Evolutionary conservation across 2,888 invertebrate genomes (phyloP).

Genomic region (Salpingus planirostris): DNA sequence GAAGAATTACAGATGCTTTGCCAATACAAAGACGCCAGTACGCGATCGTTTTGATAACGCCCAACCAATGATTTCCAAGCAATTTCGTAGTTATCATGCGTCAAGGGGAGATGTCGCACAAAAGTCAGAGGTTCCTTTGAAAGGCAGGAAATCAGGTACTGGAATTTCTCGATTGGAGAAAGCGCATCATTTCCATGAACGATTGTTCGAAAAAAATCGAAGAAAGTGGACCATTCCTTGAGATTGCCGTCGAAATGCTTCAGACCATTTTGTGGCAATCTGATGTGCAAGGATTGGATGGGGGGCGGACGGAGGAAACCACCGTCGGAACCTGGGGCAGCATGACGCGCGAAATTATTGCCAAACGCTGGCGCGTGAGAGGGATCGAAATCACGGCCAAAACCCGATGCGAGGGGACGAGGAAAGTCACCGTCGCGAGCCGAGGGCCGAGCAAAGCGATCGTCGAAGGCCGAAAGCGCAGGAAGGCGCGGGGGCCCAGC

Average conservation of each 20-base stretch:
- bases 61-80: background rate
- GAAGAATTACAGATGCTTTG: background rate
- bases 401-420: no score
- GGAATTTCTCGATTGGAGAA: background rate
- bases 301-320: no score
- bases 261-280: background rate
- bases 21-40: constrained; percentile 1
- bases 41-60: constrained; percentile 1
- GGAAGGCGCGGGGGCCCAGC: no score
- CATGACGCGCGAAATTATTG: no score
- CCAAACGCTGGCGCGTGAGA: no score
- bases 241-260: background rate
- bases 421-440: no score
- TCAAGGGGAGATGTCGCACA: constrained; percentile 1
- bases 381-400: no score
- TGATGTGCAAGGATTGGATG: no score
- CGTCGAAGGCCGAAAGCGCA: no score
- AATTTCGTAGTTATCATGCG: constrained; percentile 1
- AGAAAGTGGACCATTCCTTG: constrained; percentile 1
- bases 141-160: background rate
- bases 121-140: background rate
- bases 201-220: background rate
- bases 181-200: background rate
- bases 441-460: no score
- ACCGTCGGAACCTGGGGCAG: no score